Percentiles rank a stretch among this genome's conserved stretches.
Conservation (phyloP, 2,888 invertebrate genomes). For the Scaptomyza parva region DNA sequence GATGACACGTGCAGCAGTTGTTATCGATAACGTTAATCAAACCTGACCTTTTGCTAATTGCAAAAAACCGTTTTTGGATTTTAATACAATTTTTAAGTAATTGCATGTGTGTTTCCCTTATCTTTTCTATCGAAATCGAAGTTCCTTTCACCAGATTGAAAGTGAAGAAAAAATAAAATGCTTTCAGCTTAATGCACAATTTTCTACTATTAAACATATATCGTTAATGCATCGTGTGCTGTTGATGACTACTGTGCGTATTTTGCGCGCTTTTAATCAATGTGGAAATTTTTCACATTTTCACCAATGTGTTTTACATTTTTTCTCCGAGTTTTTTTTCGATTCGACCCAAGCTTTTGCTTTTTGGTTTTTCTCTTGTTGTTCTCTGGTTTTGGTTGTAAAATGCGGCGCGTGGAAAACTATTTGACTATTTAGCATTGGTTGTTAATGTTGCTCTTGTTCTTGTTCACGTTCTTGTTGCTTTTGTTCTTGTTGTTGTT, state of each 20-base stretch:
- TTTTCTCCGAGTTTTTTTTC: conserved; percentile 66
- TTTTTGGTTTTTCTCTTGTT: not conserved
- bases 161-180: no score
- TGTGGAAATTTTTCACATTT: conserved; percentile 67
- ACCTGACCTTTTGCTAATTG: no score
- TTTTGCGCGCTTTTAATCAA: conserved; percentile 66
- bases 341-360: conserved; percentile 7
- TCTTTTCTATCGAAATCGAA: no score
- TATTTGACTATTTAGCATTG: conserved; percentile 72
- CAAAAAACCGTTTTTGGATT: no score
- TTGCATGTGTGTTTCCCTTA: no score
- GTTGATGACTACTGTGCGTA: conserved; percentile 17
- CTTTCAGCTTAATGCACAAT: no score
- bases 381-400: conserved; percentile 22
- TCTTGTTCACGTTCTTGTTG: conserved; percentile 14
- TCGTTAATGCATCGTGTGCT: no score
- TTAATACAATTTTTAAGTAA: no score
- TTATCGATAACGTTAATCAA: no score
- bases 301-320: conserved; percentile 77
- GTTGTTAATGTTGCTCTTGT: conserved; percentile 26
- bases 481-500: conserved; percentile 17
- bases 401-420: conserved; percentile 63
- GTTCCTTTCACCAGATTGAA: no score
- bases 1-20: no score
- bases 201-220: no score